phyloP scores from a whole-genome alignment of 2,113 vertebrate genomes.

The Trematomus loennbergii region DNA sequence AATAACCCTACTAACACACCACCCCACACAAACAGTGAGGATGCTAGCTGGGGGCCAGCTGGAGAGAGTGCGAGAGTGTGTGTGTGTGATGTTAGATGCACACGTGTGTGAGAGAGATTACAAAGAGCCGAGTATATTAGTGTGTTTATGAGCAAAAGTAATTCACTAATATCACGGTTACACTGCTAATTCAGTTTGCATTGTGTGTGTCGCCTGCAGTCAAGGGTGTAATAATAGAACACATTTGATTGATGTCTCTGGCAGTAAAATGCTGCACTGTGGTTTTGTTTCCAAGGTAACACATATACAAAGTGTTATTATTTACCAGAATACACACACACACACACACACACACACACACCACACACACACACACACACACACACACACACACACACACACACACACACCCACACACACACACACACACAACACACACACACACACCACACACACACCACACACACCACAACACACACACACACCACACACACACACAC shows the following conservation, averaged over 20 bases:
- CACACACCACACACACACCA: too few species aligned
- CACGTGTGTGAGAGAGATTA: constrained; percentile 25
- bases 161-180: constrained; percentile 30
- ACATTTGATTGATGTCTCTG: constrained; percentile 48
- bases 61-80: constrained; percentile 2
- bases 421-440: too few species aligned
- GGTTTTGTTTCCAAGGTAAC: constrained; percentile 66
- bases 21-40: constrained; percentile 52
- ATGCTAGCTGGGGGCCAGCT: constrained; percentile 49
- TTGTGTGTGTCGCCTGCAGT: constrained; percentile 36
- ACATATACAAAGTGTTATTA: constrained; percentile 43
- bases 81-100: constrained; percentile 10
- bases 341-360: too few species aligned
- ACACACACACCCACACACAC: too few species aligned
- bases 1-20: constrained; percentile 60
- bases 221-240: constrained; percentile 11
- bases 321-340: constrained; percentile 17
- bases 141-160: constrained; percentile 14
- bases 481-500: neutral
- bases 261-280: constrained; percentile 31
- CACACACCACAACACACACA: too few species aligned
- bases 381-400: too few species aligned
- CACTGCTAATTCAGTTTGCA: constrained; percentile 33
- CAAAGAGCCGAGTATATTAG: constrained; percentile 33
- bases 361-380: too few species aligned